Evolutionary conservation across 2,888 invertebrate species (phyloP).

Genomic region (Synanthedon formicaeformis): DNA sequence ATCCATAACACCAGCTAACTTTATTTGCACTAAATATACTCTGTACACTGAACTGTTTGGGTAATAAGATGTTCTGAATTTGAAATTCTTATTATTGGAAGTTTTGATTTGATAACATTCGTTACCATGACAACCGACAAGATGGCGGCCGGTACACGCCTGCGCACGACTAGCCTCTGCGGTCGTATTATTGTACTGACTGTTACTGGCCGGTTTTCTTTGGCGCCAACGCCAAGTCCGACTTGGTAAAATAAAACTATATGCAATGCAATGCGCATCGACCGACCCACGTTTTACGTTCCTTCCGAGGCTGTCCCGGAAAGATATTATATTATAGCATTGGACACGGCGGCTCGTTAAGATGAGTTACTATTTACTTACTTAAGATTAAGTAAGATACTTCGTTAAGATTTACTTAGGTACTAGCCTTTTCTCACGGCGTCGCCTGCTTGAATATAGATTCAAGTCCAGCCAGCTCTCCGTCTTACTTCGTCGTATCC

Average conservation of each 20-base stretch:
- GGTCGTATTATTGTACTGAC: constrained; percentile 34
- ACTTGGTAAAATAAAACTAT: constrained; percentile 8
- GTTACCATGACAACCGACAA: constrained; percentile 47
- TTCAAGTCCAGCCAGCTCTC: too few species aligned
- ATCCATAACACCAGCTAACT: too few species aligned
- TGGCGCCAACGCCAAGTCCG: constrained; percentile 55
- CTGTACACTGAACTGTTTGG: too few species aligned
- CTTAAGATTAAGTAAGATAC: too few species aligned
- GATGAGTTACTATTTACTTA: too few species aligned
- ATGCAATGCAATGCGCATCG: constrained; percentile 9
- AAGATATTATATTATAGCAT: constrained; percentile 8
- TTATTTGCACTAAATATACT: too few species aligned
- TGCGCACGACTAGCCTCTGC: constrained; percentile 34
- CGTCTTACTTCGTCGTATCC: too few species aligned
- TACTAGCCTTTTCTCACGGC: too few species aligned
- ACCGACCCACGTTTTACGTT: constrained; percentile 5
- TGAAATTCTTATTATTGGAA: background rate
- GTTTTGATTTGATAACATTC: constrained; percentile 6
- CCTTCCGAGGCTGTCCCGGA: constrained; percentile 24
- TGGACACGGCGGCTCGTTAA: background rate
- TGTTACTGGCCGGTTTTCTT: constrained; percentile 12
- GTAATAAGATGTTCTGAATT: background rate
- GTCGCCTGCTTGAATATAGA: too few species aligned
- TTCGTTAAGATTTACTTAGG: too few species aligned
- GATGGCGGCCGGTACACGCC: constrained; percentile 35